phyloP scores from a whole-genome alignment of 2,797 vertebrate genomes.

The Ptychobarbus kaznakovi region DNA sequence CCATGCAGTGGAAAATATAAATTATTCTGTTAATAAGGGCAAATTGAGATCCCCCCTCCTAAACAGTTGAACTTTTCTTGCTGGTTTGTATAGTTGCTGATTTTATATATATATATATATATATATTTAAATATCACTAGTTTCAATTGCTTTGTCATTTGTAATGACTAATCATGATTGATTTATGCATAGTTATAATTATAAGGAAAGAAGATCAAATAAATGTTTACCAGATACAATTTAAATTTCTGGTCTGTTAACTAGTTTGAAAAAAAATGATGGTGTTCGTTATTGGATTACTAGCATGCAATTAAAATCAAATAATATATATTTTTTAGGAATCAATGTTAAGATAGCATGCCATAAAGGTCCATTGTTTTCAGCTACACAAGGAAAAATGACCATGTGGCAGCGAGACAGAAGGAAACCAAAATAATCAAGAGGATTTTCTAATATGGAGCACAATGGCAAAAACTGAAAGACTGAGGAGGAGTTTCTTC shows the following conservation, averaged over 20 bases:
- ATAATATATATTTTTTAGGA: neutral
- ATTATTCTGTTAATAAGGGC: neutral
- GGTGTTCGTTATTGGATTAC: neutral
- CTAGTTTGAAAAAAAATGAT: neutral
- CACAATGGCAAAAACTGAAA: no score
- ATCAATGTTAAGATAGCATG: slow-evolving; percentile 8
- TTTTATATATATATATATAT: neutral
- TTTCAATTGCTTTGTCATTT: neutral
- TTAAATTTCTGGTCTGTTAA: neutral
- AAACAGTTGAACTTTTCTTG: no score
- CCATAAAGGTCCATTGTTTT: slow-evolving; percentile 40
- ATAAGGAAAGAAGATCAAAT: neutral
- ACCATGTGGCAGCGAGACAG: slow-evolving; percentile 25
- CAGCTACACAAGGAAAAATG: slow-evolving; percentile 61
- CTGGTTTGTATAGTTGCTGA: no score
- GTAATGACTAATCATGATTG: neutral
- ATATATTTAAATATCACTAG: no score
- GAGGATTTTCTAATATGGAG: neutral
- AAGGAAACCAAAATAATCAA: neutral
- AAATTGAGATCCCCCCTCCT: neutral
- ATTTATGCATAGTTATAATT: neutral
- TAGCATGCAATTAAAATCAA: neutral
- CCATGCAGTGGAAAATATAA: no score
- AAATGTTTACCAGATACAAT: neutral
- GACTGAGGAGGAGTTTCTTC: no score